Conservation (phyloP, 2,113 vertebrate genomes). For the Sturnus vulgaris region DNA sequence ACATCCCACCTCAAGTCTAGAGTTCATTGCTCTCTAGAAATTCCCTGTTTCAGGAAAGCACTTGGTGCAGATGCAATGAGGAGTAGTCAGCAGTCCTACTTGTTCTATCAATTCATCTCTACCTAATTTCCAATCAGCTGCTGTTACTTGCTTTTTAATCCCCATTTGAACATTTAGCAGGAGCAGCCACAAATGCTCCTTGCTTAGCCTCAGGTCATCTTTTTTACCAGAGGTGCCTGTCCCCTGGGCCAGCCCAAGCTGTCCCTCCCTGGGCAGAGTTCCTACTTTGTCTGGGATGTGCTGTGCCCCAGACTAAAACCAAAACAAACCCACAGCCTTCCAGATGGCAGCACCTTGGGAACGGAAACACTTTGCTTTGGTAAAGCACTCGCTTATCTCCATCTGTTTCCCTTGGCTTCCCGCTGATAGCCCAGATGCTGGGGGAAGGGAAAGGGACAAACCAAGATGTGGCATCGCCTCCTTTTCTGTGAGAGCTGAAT, state of each 20-base stretch:
- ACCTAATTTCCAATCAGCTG: background rate
- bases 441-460: background rate
- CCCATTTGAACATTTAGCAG: background rate
- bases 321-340: background rate
- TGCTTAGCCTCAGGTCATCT: background rate
- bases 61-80: background rate
- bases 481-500: background rate
- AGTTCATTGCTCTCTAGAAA: background rate
- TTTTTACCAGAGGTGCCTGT: background rate
- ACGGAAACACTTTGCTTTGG: constrained; percentile 30
- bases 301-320: background rate
- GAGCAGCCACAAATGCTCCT: background rate
- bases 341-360: constrained; percentile 22
- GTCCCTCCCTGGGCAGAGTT: background rate
- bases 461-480: background rate
- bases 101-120: background rate
- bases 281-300: background rate
- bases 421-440: background rate
- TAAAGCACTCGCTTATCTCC: constrained; percentile 16
- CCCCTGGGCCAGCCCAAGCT: background rate
- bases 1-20: background rate
- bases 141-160: background rate
- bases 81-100: background rate
- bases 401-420: constrained; percentile 45
- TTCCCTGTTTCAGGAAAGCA: background rate